Evolutionary conservation across 2,797 vertebrate genomes (phyloP).

Genomic region (Mormyrus proboscirostris): DNA sequence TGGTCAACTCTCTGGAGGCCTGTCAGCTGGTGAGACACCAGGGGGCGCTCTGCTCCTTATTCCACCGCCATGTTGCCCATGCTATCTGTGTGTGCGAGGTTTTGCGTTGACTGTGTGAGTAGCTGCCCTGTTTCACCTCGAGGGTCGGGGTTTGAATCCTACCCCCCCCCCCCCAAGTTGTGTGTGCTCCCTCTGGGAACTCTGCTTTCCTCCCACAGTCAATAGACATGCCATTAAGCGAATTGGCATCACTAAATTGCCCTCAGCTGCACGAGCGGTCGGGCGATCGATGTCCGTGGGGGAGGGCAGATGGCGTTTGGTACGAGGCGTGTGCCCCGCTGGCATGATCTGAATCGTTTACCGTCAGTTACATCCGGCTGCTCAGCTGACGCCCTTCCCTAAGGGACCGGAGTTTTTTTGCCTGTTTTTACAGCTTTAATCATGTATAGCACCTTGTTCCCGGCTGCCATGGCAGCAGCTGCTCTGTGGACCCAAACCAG

Average conservation of each 20-base stretch:
- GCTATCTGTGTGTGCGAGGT: background rate
- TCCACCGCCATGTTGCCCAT: background rate
- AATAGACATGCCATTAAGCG: background rate
- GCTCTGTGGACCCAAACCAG: background rate
- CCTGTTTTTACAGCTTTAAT: background rate
- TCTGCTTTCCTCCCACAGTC: background rate
- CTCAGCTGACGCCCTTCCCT: background rate
- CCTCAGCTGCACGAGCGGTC: background rate
- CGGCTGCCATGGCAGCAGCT: background rate
- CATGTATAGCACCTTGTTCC: background rate
- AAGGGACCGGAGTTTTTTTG: background rate
- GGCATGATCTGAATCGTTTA: background rate
- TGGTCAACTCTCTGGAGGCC: constrained; percentile 88
- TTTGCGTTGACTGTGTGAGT: constrained; percentile 8
- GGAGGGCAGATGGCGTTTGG: background rate
- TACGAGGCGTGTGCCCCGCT: background rate
- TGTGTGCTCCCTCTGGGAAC: background rate
- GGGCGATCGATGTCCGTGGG: background rate
- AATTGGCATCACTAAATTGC: background rate
- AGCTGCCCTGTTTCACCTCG: background rate
- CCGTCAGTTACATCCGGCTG: background rate
- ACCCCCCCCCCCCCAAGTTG: background rate
- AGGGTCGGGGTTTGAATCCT: background rate
- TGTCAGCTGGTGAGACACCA: constrained; percentile 86
- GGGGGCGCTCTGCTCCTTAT: background rate